Evolutionary conservation across 2,113 vertebrate species (phyloP), one percentile per base, ranked within the genome.

Genomic region (Micromys minutus): DNA sequence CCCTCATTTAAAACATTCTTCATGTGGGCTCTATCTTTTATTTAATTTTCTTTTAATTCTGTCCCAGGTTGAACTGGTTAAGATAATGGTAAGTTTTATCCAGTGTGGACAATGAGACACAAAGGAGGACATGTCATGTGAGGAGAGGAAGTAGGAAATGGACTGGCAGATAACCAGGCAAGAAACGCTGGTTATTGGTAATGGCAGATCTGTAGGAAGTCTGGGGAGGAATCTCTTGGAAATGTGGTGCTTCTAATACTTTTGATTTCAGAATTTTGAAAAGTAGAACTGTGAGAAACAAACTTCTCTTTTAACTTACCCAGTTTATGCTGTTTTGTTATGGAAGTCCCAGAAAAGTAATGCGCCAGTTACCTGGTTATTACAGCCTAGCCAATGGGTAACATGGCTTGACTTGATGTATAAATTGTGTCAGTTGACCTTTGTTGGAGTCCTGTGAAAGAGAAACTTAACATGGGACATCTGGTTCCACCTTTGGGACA

Each of bases 1-100:
- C 0, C 2, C n/a, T 90, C 79, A 88, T 87, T 93, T 90, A 90
- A 96, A 95, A 76, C 24, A 85, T 34, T 87, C 42, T 95, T 17
- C 45, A 29, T 71, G 47, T 83, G 36, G 31, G 39, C 29, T 67
- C 47, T 67, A 72, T 85, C 21, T 74, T 96, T 96, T 57, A 84
- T 50, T 52, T 31, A 19, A 69, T 87, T 55, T 57, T 39, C 29
- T 72, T 72, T 88, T 74, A 52, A 42, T 34, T 50, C 87, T 34
- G 4, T 83, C 94, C 8, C 7, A 77, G 34, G 8, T 61, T 6
- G 52, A 92, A 65, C 22, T 84, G 31, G 47, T 91, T 69, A 94
- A 89, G 45, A 74, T 74, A 45, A 39, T 59, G 39, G 24, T 42
- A 17, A 74, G 67, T 19, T 57, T n/a, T 24, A 19, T 67, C 71